phyloP scores from a whole-genome alignment of 2,113 vertebrate genomes.

The Burhinus bistriatus region DNA sequence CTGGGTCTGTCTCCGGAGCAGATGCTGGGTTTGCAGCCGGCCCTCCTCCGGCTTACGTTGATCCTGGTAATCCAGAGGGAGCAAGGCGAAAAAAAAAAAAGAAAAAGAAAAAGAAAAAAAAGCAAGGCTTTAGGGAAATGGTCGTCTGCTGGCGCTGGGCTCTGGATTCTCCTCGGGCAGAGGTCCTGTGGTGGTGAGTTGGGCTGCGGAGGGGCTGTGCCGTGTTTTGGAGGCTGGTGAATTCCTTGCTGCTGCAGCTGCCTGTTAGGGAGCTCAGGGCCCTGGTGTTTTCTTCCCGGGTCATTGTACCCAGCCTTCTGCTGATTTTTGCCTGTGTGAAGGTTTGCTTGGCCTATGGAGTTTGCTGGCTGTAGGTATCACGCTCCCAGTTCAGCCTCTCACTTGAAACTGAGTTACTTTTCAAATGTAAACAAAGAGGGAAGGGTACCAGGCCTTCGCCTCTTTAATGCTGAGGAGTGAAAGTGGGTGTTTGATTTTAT shows the following conservation, averaged over 20 bases:
- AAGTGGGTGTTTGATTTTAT: neutral
- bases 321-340: neutral
- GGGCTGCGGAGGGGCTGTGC: neutral
- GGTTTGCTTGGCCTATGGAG: neutral
- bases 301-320: neutral
- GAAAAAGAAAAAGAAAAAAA: neutral
- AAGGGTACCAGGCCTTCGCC: neutral
- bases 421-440: neutral
- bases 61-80: slow-evolving; percentile 6
- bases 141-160: neutral
- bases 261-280: neutral
- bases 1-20: neutral
- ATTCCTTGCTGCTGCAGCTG: neutral
- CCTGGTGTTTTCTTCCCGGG: neutral
- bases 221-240: neutral
- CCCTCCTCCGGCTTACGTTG: neutral
- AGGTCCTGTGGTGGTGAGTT: neutral
- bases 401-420: neutral
- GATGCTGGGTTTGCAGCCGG: neutral
- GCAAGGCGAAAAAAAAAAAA: neutral
- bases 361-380: too few species aligned
- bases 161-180: neutral
- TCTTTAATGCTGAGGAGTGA: neutral
- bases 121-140: neutral
- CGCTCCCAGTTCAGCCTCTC: rapidly evolving